Base-by-base conservation (phyloP, 2,797 vertebrate genomes). In the Neomorphus geoffroyi region DNA sequence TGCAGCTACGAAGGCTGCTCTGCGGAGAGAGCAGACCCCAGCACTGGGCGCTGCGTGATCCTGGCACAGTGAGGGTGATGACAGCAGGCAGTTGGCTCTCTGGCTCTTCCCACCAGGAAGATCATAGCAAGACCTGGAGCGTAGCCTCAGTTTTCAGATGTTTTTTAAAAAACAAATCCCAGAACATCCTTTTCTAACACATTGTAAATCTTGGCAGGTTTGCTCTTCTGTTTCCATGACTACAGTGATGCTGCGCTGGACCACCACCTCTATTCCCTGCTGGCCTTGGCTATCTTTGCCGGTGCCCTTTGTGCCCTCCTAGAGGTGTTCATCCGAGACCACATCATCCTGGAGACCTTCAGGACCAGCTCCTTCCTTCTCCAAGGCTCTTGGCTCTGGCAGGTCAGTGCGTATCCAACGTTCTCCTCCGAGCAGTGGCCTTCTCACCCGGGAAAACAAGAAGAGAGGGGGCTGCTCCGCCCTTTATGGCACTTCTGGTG, bases 351-450 rank as follows among this genome's bases (percentile, higher is more conserved):
- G 94, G 98, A 99, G 94, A 96, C 98, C 48, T 86, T 99, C 60
- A 96, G 98, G 54, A 97, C 98, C 28, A 98, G 97, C 84, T 65
- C 99, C 24, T 96, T 98, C 91, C 97, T 99, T 84, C 97, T 99
- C 39, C 99, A 99, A 94, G 99, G 99, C 51, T 98, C 99, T 13
- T 99, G 99, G 99, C 98, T 99, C 94, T 99, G 98, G 98, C 99
- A 99, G 99, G 99, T 99, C 75, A 90, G 93, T 71, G 65, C 1
- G 4, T 6, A 19, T 7, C 9, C 53, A 11, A 15, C 0, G 0
- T 13, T 80, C 11, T 30, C 23, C 17, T 27, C 80, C 0, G 24
- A 65, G 64, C 58, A 4, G 21, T 7, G 26, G 56, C 51, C 17
- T 60, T 77, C 7, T 1, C 5, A 22, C 23, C 27, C 10, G 4